phyloP scores from a whole-genome alignment of 2,797 vertebrate species.

The Poeciliopsis paucimaculata region DNA sequence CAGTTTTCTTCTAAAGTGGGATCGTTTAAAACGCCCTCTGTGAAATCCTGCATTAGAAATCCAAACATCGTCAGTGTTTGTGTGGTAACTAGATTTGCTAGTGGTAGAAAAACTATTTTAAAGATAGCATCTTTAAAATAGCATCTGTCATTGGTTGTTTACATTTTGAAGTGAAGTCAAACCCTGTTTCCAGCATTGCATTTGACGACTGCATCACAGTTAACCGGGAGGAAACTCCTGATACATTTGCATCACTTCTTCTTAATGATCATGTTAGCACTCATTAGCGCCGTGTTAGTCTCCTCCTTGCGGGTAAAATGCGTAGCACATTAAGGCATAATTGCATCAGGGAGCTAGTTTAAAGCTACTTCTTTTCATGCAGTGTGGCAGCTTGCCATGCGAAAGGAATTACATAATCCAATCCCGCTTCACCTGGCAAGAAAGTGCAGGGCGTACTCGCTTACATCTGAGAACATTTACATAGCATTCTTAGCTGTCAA shows the following conservation, averaged over 20 bases:
- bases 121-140: background rate
- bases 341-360: background rate
- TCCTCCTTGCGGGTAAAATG: background rate
- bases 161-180: background rate
- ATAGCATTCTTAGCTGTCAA: conserved; percentile 31
- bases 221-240: background rate
- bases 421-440: conserved; percentile 39
- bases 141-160: background rate
- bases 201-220: background rate
- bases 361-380: background rate
- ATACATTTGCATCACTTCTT: background rate
- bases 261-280: background rate
- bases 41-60: background rate
- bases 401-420: conserved; percentile 55
- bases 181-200: background rate
- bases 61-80: background rate
- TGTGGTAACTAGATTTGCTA: background rate
- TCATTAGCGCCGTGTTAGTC: background rate
- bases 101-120: background rate
- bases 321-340: background rate
- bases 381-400: conserved; percentile 40
- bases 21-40: background rate
- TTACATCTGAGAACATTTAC: conserved; percentile 26
- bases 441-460: conserved; percentile 40
- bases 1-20: background rate